Conservation (phyloP, 2,797 vertebrate genomes). For the Channallabes apus region DNA sequence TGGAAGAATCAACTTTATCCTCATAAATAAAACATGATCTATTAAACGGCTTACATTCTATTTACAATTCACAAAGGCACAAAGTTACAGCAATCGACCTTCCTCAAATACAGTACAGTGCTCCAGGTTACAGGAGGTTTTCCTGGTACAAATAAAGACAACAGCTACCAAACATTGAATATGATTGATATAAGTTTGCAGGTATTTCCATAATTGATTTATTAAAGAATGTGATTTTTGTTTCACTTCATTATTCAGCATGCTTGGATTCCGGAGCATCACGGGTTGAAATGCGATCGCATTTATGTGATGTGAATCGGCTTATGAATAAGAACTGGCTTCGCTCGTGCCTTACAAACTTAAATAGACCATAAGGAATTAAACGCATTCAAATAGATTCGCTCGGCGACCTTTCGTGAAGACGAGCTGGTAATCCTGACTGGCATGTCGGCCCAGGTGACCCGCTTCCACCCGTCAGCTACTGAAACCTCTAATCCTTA, state of each 20-base stretch:
- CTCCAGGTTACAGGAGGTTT: no score
- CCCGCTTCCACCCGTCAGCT: constrained; percentile 15
- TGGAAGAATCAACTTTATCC: no score
- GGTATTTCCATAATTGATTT: no score
- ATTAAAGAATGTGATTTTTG: not conserved
- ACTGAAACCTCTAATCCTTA: constrained; percentile 20
- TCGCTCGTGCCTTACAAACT: not conserved
- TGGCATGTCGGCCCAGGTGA: constrained; percentile 23
- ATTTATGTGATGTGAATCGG: not conserved
- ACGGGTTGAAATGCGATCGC: not conserved
- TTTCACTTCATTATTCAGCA: not conserved
- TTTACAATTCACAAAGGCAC: no score
- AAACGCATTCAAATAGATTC: not conserved
- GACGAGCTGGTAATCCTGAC: constrained; percentile 23
- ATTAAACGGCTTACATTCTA: no score
- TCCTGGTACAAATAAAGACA: no score
- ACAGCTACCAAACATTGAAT: no score
- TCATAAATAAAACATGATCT: no score
- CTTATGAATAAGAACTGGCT: not conserved
- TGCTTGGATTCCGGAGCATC: not conserved
- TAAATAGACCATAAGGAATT: not conserved
- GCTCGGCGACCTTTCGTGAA: constrained; percentile 9
- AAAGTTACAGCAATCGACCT: no score
- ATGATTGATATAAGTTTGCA: no score
- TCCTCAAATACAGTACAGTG: no score